Percentiles rank a stretch among this genome's conserved stretches.
These are phyloP conservation scores for Ennomos fuscantarius DNA, from an alignment of 2,888 invertebrate species.

Conservation along the genomic window DNA sequence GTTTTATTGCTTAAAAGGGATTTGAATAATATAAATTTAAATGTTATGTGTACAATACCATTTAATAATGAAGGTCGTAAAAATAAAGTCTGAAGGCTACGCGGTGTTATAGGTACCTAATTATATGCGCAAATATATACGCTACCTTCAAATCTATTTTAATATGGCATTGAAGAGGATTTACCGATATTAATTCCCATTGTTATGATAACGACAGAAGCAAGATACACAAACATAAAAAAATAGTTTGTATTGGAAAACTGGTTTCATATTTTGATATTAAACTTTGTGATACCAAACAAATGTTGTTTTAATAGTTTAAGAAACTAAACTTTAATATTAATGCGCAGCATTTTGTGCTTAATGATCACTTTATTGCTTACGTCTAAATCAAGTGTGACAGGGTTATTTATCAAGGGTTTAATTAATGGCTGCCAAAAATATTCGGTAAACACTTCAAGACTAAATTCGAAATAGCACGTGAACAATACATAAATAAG, in stretches of 20 bases:
- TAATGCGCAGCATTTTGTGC: background rate
- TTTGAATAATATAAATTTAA: slow-evolving; percentile 28
- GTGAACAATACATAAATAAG: too few species aligned
- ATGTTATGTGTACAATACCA: slow-evolving; percentile 26
- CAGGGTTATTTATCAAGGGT: background rate
- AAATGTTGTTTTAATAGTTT: slow-evolving; percentile 7
- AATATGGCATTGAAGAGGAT: slow-evolving; percentile 25
- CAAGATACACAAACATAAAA: slow-evolving; percentile 17
- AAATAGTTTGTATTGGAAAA: slow-evolving; percentile 4
- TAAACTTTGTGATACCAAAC: slow-evolving; percentile 15
- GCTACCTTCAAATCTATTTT: slow-evolving; percentile 9
- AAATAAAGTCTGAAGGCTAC: slow-evolving; percentile 18
- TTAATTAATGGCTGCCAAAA: too few species aligned
- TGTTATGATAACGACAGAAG: slow-evolving; percentile 25
- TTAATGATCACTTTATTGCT: too few species aligned
- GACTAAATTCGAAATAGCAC: too few species aligned
- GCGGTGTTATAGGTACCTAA: background rate
- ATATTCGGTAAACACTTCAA: too few species aligned
- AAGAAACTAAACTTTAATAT: background rate
- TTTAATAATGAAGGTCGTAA: slow-evolving; percentile 18
- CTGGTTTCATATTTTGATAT: slow-evolving; percentile 6
- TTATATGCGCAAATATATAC: slow-evolving; percentile 9
- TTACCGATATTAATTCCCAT: slow-evolving; percentile 13
- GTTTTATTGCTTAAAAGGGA: slow-evolving; percentile 34
- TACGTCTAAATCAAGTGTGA: background rate